Percentiles rank a stretch among this genome's conserved stretches.
These are phyloP conservation scores for Alligator sinensis DNA, from an alignment of 2,113 vertebrate genomes.

Conservation along the genomic window DNA sequence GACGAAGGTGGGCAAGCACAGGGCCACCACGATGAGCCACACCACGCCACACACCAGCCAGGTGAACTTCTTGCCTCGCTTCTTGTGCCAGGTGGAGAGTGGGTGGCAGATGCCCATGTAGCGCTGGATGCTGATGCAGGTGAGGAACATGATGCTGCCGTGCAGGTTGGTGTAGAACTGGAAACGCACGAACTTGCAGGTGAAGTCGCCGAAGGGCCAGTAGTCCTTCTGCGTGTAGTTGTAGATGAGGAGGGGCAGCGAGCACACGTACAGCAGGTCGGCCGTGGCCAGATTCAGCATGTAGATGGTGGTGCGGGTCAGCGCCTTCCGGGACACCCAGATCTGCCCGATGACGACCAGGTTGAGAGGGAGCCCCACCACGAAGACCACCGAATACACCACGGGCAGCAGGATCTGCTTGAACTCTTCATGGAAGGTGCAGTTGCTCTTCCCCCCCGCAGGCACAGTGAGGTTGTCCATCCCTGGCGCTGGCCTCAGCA, in stretches of 20 bases:
- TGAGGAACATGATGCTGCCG: conserved; percentile 95
- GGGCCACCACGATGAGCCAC: conserved; percentile 84
- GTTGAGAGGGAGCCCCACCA: conserved; percentile 89
- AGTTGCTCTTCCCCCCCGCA: not conserved
- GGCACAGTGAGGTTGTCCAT: conserved; percentile 45
- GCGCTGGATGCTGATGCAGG: conserved; percentile 95
- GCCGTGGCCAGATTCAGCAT: conserved; percentile 93
- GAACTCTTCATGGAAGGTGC: conserved; percentile 93
- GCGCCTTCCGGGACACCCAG: conserved; percentile 78
- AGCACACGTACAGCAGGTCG: conserved; percentile 93
- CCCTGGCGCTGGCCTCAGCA: not conserved
- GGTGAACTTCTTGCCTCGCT: conserved; percentile 84
- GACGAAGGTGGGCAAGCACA: conserved; percentile 90
- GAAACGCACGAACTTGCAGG: conserved; percentile 92
- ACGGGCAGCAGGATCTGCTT: conserved; percentile 89
- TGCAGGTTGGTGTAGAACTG: conserved; percentile 98
- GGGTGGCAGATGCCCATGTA: conserved; percentile 97
- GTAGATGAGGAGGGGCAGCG: conserved; percentile 94
- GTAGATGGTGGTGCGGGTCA: conserved; percentile 90
- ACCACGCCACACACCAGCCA: conserved; percentile 87
- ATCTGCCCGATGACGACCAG: conserved; percentile 88
- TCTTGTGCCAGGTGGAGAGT: conserved; percentile 88
- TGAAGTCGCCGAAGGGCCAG: conserved; percentile 94
- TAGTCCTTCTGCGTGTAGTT: conserved; percentile 94
- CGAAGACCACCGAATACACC: conserved; percentile 89